Percentiles rank a stretch among this genome's conserved stretches.
These are phyloP conservation scores for Nothoprocta pentlandii DNA, from an alignment of 2,113 vertebrate genomes.

Conservation along the genomic window DNA sequence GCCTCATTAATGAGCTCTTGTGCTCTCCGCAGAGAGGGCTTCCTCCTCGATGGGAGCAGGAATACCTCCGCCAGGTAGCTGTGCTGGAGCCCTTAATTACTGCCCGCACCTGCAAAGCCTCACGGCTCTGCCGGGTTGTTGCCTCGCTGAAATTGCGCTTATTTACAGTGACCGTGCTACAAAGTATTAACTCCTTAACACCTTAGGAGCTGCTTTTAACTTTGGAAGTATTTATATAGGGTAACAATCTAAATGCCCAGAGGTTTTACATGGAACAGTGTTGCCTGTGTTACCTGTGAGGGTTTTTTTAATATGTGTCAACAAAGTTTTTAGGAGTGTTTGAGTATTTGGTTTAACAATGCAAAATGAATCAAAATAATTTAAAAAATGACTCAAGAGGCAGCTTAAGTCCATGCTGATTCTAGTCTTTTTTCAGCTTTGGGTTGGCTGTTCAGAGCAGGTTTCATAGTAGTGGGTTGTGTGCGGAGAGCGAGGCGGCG, in stretches of 20 bases:
- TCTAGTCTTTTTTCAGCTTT: background rate
- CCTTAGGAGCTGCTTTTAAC: background rate
- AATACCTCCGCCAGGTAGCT: constrained; percentile 88
- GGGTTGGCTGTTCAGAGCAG: too few relatives aligned
- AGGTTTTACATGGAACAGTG: background rate
- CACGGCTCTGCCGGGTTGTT: constrained; percentile 74
- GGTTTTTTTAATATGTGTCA: background rate
- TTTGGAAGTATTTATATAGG: background rate
- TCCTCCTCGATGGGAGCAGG: constrained; percentile 87
- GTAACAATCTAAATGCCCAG: background rate
- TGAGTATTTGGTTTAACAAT: background rate
- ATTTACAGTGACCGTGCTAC: constrained; percentile 69
- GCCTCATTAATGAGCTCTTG: constrained; percentile 92
- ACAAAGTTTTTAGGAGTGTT: background rate
- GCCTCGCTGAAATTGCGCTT: constrained; percentile 70
- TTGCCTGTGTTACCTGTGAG: background rate
- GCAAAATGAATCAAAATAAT: background rate
- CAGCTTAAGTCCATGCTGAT: too few relatives aligned
- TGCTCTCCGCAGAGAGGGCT: constrained; percentile 86
- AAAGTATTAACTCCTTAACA: constrained; percentile 73
- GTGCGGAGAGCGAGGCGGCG: too few relatives aligned
- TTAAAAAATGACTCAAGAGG: background rate
- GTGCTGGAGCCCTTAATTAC: constrained; percentile 86
- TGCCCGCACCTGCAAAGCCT: constrained; percentile 83
- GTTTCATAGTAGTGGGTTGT: too few relatives aligned